phyloP scores from a whole-genome alignment of 2,113 vertebrate species.

The Perognathus longimembris region DNA sequence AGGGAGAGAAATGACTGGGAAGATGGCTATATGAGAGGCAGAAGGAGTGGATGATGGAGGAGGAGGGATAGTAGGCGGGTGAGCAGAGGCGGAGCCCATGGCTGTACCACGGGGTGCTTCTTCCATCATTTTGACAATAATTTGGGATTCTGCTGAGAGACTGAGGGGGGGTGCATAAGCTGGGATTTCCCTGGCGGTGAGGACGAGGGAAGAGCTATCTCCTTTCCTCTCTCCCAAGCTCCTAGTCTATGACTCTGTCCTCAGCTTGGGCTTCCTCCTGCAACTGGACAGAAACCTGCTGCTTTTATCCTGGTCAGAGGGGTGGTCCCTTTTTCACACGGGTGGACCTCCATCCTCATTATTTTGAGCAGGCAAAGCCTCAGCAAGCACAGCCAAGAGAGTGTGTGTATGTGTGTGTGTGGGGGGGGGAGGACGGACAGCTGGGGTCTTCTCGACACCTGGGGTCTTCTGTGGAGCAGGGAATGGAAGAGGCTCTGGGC shows the following conservation, averaged over 20 bases:
- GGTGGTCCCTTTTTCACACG: fast-evolving
- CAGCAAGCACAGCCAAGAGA: background rate
- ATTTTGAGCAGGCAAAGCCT: background rate
- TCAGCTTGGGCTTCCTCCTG: background rate
- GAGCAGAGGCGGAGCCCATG: background rate
- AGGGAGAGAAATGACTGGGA: background rate
- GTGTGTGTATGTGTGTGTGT: too few relatives aligned
- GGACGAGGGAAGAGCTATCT: background rate
- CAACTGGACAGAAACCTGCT: background rate
- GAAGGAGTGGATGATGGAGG: background rate
- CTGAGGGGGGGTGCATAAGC: background rate
- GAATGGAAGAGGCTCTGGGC: too few relatives aligned
- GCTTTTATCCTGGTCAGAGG: too few relatives aligned
- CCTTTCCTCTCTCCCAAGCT: background rate
- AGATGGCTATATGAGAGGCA: background rate
- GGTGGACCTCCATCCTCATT: background rate
- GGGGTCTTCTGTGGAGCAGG: background rate
- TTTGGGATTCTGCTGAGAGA: background rate
- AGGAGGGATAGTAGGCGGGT: background rate
- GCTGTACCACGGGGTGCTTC: background rate
- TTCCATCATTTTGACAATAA: background rate
- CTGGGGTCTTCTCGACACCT: too few relatives aligned
- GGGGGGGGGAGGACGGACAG: too few relatives aligned
- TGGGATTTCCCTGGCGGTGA: background rate
- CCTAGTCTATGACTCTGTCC: background rate